phyloP scores from a whole-genome alignment of 2,888 invertebrate genomes.

The Drosophila koepferae region DNA sequence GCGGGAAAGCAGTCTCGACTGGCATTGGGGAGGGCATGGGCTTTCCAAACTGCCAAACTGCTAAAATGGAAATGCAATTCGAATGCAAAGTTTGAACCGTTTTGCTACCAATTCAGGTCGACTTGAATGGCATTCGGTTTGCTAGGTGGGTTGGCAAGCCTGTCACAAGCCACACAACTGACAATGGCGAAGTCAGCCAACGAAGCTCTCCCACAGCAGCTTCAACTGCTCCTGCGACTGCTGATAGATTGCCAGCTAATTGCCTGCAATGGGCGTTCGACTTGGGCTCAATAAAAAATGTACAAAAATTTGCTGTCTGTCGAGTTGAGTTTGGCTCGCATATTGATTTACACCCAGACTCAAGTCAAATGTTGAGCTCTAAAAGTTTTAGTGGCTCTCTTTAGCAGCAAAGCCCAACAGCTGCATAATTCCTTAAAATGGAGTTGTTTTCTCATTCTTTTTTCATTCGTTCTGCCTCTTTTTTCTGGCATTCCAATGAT shows the following conservation, averaged over 20 bases:
- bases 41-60: constrained; percentile 63
- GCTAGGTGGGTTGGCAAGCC: constrained; percentile 53
- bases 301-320: constrained; percentile 28
- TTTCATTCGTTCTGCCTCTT: background rate
- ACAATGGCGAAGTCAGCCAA: constrained; percentile 17
- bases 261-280: constrained; percentile 52
- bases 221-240: background rate
- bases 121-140: constrained; percentile 33
- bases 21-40: constrained; percentile 6
- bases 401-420: constrained; percentile 15
- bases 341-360: constrained; percentile 19
- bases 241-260: constrained; percentile 56
- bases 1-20: constrained; percentile 35
- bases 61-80: constrained; percentile 73
- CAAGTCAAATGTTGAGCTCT: background rate
- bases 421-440: constrained; percentile 46
- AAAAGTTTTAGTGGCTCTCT: background rate
- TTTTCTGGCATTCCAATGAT: constrained; percentile 53
- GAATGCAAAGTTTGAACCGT: constrained; percentile 59
- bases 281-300: constrained; percentile 14
- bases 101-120: constrained; percentile 67
- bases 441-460: constrained; percentile 53
- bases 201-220: background rate
- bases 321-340: constrained; percentile 15
- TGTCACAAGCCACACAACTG: constrained; percentile 44